Evolutionary conservation across 2,113 vertebrate genomes (phyloP).

Genomic region (Thamnaconus septentrionalis): DNA sequence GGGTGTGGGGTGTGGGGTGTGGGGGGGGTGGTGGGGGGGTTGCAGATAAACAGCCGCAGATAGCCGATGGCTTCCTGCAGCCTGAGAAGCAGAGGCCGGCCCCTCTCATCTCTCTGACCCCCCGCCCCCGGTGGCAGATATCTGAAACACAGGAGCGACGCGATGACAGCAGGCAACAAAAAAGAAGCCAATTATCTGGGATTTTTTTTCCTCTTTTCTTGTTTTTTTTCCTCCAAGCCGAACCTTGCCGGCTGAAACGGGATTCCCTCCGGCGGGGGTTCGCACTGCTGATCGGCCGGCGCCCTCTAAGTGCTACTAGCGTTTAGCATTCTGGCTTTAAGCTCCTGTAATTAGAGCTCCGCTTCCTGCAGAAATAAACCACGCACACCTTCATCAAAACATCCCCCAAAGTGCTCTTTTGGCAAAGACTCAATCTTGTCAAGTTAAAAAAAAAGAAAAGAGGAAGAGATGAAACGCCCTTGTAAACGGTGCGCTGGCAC

Average conservation of each 20-base stretch:
- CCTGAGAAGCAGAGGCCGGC: conserved; percentile 41
- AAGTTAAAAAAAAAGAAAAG: conserved; percentile 21
- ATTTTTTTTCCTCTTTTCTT: conserved; percentile 10
- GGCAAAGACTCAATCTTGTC: conserved; percentile 42
- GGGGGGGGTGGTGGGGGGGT: conserved; percentile 24
- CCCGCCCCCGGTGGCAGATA: conserved; percentile 51
- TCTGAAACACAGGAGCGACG: conserved; percentile 46
- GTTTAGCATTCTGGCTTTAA: conserved; percentile 23
- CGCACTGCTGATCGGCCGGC: conserved; percentile 16
- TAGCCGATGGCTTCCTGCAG: conserved; percentile 38
- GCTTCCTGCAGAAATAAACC: conserved; percentile 26
- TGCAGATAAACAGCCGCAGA: conserved; percentile 60
- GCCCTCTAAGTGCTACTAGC: conserved; percentile 25
- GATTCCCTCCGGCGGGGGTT: not conserved
- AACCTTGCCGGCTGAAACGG: conserved; percentile 7
- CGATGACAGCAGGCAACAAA: conserved; percentile 48
- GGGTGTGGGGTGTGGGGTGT: too few relatives aligned
- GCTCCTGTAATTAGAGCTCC: conserved; percentile 24
- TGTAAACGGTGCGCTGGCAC: conserved; percentile 24
- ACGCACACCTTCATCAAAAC: too few relatives aligned
- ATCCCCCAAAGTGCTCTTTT: conserved; percentile 45
- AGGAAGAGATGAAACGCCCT: conserved; percentile 20
- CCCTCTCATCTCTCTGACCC: conserved; percentile 50
- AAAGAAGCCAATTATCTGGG: conserved; percentile 58
- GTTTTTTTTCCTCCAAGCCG: too few relatives aligned